Evolutionary conservation across 1,140 invertebrate genomes (phyloP).

Genomic region (Zophobas morio): DNA sequence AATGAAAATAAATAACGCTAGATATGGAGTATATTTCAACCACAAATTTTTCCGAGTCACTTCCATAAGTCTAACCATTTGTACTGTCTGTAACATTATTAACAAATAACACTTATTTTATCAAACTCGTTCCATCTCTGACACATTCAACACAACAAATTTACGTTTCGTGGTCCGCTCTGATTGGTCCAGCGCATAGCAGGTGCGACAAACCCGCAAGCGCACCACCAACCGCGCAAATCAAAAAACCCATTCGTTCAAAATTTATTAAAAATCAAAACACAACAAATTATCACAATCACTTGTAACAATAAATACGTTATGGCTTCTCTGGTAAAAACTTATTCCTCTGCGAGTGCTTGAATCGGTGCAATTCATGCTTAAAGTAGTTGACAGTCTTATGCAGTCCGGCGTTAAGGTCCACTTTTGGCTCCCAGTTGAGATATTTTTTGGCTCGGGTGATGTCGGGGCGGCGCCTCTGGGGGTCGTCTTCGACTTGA

Average conservation of each 20-base stretch:
- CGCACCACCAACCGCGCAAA: conserved; percentile 5
- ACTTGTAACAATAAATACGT: conserved; percentile 1
- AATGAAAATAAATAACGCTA: conserved; percentile 59
- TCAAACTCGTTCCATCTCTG: conserved; percentile 37
- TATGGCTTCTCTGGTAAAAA: conserved; percentile 29
- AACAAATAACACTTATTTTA: conserved; percentile 32
- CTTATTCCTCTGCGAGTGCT: conserved; percentile 57
- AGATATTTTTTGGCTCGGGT: conserved; percentile 87
- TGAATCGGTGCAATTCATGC: conserved; percentile 84
- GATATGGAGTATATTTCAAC: conserved; percentile 59
- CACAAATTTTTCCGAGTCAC: conserved; percentile 46
- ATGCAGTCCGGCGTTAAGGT: conserved; percentile 85
- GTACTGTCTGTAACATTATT: conserved; percentile 48
- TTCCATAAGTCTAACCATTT: conserved; percentile 53
- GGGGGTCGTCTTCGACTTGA: conserved; percentile 96
- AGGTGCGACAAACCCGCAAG: background rate
- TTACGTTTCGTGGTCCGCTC: conserved; percentile 56
- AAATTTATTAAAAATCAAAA: conserved; percentile 34
- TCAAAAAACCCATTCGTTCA: conserved; percentile 12
- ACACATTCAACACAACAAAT: conserved; percentile 49
- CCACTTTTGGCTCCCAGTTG: conserved; percentile 95
- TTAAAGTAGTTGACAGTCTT: conserved; percentile 94
- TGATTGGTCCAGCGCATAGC: conserved; percentile 59
- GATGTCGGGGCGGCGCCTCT: conserved; percentile 94
- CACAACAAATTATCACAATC: conserved; percentile 16